A percentile compares a stretch with the other conserved stretches of the same genome.
Evolutionary conservation across 1,140 invertebrate species (phyloP).

Genomic region (Tetragnatha versicolor): DNA sequence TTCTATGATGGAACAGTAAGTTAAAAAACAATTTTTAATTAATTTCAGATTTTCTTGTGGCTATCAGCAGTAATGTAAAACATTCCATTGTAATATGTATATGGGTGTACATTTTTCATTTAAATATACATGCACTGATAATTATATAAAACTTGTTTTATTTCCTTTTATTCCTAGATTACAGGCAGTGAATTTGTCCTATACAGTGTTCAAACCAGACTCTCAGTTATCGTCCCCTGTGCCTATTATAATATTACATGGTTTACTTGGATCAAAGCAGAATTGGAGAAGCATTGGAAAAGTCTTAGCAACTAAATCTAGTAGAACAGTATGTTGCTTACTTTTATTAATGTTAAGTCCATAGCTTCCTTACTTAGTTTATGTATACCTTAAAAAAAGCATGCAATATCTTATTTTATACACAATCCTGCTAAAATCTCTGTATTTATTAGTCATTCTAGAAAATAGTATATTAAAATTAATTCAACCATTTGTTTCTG

Average conservation of each 20-base stretch:
- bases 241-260: slow-evolving; percentile 84
- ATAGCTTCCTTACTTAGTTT: no score
- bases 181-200: slow-evolving; percentile 4
- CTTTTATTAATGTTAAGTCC: not conserved
- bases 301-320: slow-evolving; percentile 72
- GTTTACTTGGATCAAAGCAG: slow-evolving; percentile 82
- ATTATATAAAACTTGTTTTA: not conserved
- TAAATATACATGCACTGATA: no score
- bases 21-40: no score
- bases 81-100: no score
- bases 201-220: slow-evolving; percentile 9
- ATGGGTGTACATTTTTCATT: no score
- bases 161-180: not conserved
- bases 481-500: no score
- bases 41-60: no score
- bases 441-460: not conserved
- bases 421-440: not conserved
- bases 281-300: slow-evolving; percentile 86
- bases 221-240: slow-evolving; percentile 45
- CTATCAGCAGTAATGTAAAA: no score
- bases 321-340: slow-evolving; percentile 68
- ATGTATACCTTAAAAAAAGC: no score
- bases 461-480: not conserved
- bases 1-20: no score
- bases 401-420: not conserved